Evolutionary conservation across 1,140 invertebrate species (phyloP).

Genomic region (Drosophila varians): DNA sequence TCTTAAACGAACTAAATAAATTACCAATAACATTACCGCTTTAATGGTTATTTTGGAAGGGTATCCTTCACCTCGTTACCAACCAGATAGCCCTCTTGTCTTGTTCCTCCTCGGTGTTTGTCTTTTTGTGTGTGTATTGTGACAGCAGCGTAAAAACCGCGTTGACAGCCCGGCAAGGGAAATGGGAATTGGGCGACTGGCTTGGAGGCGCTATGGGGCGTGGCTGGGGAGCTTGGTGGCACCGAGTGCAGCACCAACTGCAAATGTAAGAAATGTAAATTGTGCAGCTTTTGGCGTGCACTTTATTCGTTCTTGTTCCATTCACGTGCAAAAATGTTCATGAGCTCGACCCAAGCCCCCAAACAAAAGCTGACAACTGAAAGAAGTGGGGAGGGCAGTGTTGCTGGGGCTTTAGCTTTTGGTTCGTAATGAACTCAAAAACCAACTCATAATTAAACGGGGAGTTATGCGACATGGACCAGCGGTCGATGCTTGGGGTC

Average conservation of each 20-base stretch:
- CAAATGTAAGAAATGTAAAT: conserved; percentile 80
- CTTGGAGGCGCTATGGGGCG: not conserved
- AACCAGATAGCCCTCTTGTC: not conserved
- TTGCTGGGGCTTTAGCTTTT: conserved; percentile 24
- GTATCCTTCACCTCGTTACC: not conserved
- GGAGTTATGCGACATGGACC: conserved; percentile 73
- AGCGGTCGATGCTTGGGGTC: conserved; percentile 38
- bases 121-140: conserved; percentile 62
- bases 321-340: conserved; percentile 75
- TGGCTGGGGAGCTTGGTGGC: not conserved
- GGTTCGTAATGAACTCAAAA: conserved; percentile 71
- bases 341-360: conserved; percentile 41
- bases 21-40: not conserved
- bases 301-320: conserved; percentile 61
- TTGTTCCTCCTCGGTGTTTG: conserved; percentile 14
- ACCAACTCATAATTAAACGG: conserved; percentile 80
- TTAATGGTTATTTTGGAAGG: not conserved
- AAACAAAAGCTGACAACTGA: conserved; percentile 18
- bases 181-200: conserved; percentile 35
- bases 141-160: conserved; percentile 77
- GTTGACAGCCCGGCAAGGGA: conserved; percentile 67
- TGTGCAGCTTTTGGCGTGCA: conserved; percentile 63
- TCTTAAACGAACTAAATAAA: not conserved
- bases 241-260: conserved; percentile 33
- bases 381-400: not conserved